phyloP scores from a whole-genome alignment of 2,797 vertebrate species.

The Echiichthys vipera region DNA sequence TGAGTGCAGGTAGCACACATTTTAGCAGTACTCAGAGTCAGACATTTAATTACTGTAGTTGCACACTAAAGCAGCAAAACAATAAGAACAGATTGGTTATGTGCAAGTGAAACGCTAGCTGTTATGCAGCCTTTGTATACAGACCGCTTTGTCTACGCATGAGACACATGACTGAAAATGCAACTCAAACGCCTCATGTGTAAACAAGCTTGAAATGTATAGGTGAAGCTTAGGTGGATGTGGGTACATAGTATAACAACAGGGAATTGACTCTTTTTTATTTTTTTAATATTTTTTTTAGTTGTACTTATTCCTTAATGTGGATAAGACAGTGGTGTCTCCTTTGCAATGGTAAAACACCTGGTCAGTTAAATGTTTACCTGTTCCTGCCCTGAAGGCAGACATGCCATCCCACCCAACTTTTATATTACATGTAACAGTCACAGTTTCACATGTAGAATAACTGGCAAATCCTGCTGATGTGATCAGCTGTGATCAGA shows the following conservation, averaged over 20 bases:
- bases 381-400: not conserved
- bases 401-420: not conserved
- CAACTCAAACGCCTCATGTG: not conserved
- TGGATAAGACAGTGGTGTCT: not conserved
- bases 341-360: not conserved
- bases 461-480: conserved; percentile 11
- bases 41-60: conserved; percentile 18
- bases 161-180: not conserved
- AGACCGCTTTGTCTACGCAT: not conserved
- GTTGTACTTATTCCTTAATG: not conserved
- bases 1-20: not conserved
- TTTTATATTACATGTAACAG: not conserved
- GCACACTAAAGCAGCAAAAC: not conserved
- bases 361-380: not conserved
- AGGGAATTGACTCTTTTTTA: conserved; percentile 1
- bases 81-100: not conserved
- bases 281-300: not conserved
- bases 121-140: not conserved
- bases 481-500: conserved; percentile 15
- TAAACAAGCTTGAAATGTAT: not conserved
- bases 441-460: conserved; percentile 2
- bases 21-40: not conserved
- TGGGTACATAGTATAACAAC: not conserved
- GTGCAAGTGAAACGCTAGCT: not conserved
- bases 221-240: not conserved